Evolutionary conservation across 2,797 vertebrate species (phyloP), one percentile per base, ranked within the genome.

Genomic region (Helicolenus hilgendorfi): DNA sequence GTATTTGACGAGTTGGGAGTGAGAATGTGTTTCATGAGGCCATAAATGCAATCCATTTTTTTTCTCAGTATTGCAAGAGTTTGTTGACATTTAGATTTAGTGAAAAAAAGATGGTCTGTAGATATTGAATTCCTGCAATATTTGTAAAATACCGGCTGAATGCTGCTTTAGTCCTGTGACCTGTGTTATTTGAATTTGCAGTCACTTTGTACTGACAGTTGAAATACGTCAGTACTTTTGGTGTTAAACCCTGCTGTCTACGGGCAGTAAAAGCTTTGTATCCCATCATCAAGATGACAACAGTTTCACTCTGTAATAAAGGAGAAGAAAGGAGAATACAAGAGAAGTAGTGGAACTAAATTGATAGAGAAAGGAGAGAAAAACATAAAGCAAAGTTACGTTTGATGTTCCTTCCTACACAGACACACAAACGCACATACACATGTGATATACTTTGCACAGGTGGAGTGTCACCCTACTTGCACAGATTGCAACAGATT

Each of bases 401-500:
- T 84, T 92, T 89, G 71, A 91, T 89, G 87, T 88, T 88, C 55
- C 76, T 38, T 80, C 82, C 88, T 72, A 85, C 87, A 67, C 62
- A 83, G 22, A 56, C 63, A 77, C 45, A 76, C 59, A 68, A 58
- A 56, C 79, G 7, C 71, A 67, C 33, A 64, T 59, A 29, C 86
- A 77, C 62, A 74, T 74, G 55, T 49, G 71, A 36, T 70, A 58
- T 62, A 74, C 68, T 77, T 75, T 74, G 70, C 79, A 84, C 79
- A 87, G 90, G 88, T 91, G 69, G 79, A 80, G 93, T 96, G 94
- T 95, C 92, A 92, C 85, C 89, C 92, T 80, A 84, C 89, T 96
- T 91, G 92, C 88, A 78, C 91, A 92, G 85, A 95, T 97, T 96
- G 96, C 92, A 94, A 95, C 94, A 94, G 87, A 92, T 94, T 95